Evolutionary conservation across 1,140 invertebrate genomes (phyloP), one percentile per base, ranked within the genome.

Genomic region (Caenorhabditis inopinata): DNA sequence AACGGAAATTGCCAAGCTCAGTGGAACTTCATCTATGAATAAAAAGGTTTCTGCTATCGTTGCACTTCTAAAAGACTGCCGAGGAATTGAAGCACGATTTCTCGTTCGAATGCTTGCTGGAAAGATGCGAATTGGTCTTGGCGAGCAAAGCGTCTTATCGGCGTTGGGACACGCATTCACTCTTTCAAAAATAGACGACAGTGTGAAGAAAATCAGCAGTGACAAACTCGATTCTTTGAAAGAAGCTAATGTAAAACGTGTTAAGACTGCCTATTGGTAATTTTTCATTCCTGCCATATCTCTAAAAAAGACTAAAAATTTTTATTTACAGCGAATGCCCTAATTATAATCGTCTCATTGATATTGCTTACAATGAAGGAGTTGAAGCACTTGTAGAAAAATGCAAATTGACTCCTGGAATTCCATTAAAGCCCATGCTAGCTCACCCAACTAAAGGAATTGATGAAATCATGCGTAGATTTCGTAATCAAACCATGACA

Each of bases 391-490:
- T 99, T 42, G 93, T 93, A 0, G 90, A 93, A 47, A 91, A 94
- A 84, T 99, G 96, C 88, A 93, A 94, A 83, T 49, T 87, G n/a
- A 80, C 53, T 6, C 77, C 84, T 88, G 91, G 80, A 75, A 92
- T 98, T 85, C 97, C 97, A 12, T 90, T 99, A 49, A 96, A 97
- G 89, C 97, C 97, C 9, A 99, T 99, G 97, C 91, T 99, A 83
- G 97, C 97, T 1, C 96, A 98, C 90, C 97, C 97, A 14, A 96
- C 96, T 0, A 95, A 95, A 89, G 95, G 95, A 75, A 89, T 92
- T 12, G 89, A 89, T 85, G 96, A 99, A 90, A 94, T 99, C 16
- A 89, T 99, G 3, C 42, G 58, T 0, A 91, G 95, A 76, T 99
- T 99, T 90, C 95, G 97, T 80, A 92, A 93, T 32, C 90, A 94